A percentile compares a stretch with the other conserved stretches of the same genome.
Evolutionary conservation across 2,888 invertebrate genomes (phyloP).

Genomic region (Hydropsyche betteni): DNA sequence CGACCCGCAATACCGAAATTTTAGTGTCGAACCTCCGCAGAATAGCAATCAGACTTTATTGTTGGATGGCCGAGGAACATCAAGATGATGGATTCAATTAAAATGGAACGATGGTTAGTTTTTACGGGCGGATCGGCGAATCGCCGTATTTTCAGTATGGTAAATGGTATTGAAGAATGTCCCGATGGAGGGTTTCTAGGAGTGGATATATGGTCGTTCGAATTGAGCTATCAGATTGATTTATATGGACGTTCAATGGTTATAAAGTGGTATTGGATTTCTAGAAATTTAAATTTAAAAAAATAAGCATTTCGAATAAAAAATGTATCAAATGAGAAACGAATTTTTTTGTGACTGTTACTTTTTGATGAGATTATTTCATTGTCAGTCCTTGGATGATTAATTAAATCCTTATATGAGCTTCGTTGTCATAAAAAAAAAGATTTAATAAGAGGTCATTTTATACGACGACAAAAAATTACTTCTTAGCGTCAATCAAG

Average conservation of each 20-base stretch:
- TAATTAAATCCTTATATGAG: slow-evolving; percentile 18
- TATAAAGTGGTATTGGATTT: too few relatives aligned
- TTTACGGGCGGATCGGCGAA: too few relatives aligned
- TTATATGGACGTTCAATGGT: too few relatives aligned
- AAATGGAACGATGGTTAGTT: not conserved
- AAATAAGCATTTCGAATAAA: too few relatives aligned
- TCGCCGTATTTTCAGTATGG: too few relatives aligned
- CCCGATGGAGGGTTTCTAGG: too few relatives aligned
- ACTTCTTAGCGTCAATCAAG: slow-evolving; percentile 17
- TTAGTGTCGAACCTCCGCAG: slow-evolving; percentile 18
- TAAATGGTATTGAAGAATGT: too few relatives aligned
- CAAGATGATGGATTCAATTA: slow-evolving; percentile 19
- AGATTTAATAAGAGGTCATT: slow-evolving; percentile 1
- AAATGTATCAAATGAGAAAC: too few relatives aligned
- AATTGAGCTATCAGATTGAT: too few relatives aligned
- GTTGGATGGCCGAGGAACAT: slow-evolving; percentile 14
- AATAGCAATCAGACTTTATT: slow-evolving; percentile 17
- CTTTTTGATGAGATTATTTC: not conserved
- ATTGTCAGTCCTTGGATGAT: not conserved
- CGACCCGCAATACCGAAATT: slow-evolving; percentile 8
- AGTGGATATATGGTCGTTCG: too few relatives aligned
- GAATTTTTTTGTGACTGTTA: not conserved
- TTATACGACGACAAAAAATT: slow-evolving; percentile 1
- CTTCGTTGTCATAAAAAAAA: not conserved
- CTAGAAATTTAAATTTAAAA: too few relatives aligned